Evolutionary conservation across 2,888 invertebrate genomes (phyloP).

Genomic region (Agrotis exclamationis): DNA sequence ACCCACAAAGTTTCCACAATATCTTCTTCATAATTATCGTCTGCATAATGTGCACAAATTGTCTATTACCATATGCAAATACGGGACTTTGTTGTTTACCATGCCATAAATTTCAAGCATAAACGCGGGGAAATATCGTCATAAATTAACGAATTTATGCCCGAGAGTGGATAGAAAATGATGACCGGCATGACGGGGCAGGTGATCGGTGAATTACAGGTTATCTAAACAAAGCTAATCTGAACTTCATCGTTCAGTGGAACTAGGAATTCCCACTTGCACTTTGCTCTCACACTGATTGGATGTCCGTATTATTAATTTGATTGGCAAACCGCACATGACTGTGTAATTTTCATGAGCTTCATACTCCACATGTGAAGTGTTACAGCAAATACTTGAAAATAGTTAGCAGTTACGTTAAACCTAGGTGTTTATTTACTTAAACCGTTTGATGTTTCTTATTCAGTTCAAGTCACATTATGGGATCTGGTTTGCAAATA

Average conservation of each 20-base stretch:
- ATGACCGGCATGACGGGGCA: neutral
- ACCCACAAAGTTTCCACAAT: conserved; percentile 32
- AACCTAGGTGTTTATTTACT: conserved; percentile 17
- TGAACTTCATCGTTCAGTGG: neutral
- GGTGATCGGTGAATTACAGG: neutral
- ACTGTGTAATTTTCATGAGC: conserved; percentile 1
- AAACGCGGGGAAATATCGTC: conserved; percentile 24
- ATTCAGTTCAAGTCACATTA: neutral
- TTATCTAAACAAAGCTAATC: neutral
- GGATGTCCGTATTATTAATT: neutral
- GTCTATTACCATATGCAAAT: conserved; percentile 55
- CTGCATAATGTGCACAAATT: conserved; percentile 51
- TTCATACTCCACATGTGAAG: conserved; percentile 14
- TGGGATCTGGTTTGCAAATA: too few relatives aligned
- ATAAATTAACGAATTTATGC: conserved; percentile 39
- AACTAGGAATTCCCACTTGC: neutral
- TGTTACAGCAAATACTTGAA: conserved; percentile 29
- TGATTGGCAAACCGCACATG: neutral
- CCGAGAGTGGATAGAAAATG: conserved; percentile 10
- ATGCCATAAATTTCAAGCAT: conserved; percentile 34
- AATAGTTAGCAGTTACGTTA: conserved; percentile 18
- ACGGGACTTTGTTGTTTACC: conserved; percentile 48
- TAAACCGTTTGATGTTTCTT: conserved; percentile 9
- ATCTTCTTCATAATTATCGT: conserved; percentile 43
- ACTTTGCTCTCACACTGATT: conserved; percentile 21